Conservation (phyloP, 2,797 vertebrate genomes). For the Pelobates cultripes region DNA sequence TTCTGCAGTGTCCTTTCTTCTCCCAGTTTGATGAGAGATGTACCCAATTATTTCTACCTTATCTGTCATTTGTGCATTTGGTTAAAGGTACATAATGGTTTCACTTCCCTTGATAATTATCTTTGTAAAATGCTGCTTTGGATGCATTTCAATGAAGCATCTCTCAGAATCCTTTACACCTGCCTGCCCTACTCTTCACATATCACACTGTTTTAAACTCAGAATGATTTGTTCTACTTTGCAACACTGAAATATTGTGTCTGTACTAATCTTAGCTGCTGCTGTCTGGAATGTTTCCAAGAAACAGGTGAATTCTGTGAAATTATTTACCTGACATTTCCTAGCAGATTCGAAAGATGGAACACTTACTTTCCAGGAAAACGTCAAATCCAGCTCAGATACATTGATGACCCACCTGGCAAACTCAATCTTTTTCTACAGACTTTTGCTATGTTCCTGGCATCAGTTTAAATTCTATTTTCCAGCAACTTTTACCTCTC, state of each 20-base stretch:
- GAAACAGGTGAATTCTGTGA: constrained; percentile 13
- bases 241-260: constrained; percentile 11
- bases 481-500: constrained; percentile 17
- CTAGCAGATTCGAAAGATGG: constrained; percentile 9
- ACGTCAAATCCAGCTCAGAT: constrained; percentile 13
- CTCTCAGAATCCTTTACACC: background rate
- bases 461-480: constrained; percentile 23
- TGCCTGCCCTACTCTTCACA: constrained; percentile 1
- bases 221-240: constrained; percentile 8
- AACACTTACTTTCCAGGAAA: constrained; percentile 21
- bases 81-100: background rate
- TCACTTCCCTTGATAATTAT: background rate
- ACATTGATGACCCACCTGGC: constrained; percentile 6
- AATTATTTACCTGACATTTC: constrained; percentile 19
- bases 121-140: background rate
- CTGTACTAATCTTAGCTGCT: background rate
- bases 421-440: background rate
- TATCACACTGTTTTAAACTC: background rate
- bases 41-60: background rate
- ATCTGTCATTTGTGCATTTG: background rate
- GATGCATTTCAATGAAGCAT: constrained; percentile 3
- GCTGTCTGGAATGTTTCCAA: constrained; percentile 33
- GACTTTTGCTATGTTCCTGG: constrained; percentile 16
- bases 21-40: background rate
- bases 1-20: background rate